A percentile compares a stretch with the other conserved stretches of the same genome.
These are phyloP conservation scores for Drosophila pegasa DNA, from an alignment of 2,888 invertebrate genomes.

Conservation along the genomic window DNA sequence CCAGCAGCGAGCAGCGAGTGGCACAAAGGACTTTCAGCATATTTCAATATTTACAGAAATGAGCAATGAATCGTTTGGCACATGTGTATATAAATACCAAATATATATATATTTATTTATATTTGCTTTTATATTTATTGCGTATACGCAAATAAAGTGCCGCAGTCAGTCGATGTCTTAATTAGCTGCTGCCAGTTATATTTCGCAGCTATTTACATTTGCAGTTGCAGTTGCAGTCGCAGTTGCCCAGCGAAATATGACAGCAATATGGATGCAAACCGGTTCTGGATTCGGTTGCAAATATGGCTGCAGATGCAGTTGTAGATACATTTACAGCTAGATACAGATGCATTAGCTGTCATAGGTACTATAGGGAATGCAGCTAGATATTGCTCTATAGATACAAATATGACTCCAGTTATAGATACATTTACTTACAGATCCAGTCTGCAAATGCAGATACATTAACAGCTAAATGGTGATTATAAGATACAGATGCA, in stretches of 20 bases:
- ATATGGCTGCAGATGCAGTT: background rate
- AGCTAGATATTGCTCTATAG: background rate
- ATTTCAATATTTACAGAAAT: conserved; percentile 43
- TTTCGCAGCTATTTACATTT: background rate
- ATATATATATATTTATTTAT: background rate
- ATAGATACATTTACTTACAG: background rate
- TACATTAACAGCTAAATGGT: no score
- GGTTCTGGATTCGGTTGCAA: background rate
- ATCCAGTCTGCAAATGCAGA: background rate
- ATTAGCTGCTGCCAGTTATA: conserved; percentile 49
- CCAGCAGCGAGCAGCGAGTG: conserved; percentile 5
- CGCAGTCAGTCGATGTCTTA: conserved; percentile 65
- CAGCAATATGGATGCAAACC: background rate
- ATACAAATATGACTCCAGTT: background rate
- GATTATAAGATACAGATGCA: no score
- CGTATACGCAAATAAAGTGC: conserved; percentile 34
- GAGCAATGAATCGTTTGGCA: conserved; percentile 26
- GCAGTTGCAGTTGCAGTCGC: conserved; percentile 3
- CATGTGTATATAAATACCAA: background rate
- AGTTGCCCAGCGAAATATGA: background rate
- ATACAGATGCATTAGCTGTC: background rate
- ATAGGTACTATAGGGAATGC: background rate
- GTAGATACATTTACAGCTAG: conserved; percentile 2
- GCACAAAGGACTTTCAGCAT: conserved; percentile 21
- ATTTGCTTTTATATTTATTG: conserved; percentile 3